phyloP scores from a whole-genome alignment of 1,140 invertebrate genomes.

The Chelonus insularis region DNA sequence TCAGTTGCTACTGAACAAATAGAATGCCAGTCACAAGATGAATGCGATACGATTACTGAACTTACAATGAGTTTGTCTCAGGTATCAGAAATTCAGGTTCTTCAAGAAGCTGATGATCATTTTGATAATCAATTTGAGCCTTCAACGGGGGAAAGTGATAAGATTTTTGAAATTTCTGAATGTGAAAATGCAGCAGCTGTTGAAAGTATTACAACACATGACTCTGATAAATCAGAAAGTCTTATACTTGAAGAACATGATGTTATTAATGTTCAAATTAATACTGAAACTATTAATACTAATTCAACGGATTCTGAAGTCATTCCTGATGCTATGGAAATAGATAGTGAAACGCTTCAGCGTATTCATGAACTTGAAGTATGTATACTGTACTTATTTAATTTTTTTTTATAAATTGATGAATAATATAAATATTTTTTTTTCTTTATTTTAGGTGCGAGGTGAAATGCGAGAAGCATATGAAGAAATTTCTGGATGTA shows the following conservation, averaged over 20 bases:
- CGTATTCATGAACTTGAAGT: conserved; percentile 57
- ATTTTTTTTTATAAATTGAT: not conserved
- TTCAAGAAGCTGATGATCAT: conserved; percentile 32
- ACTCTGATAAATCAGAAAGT: conserved; percentile 33
- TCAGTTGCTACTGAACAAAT: not conserved
- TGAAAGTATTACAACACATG: conserved; percentile 35
- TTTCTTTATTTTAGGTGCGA: conserved; percentile 39
- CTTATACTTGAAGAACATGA: conserved; percentile 40
- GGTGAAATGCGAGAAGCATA: conserved; percentile 57
- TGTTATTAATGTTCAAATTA: conserved; percentile 35
- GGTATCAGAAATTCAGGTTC: conserved; percentile 39
- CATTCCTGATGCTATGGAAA: conserved; percentile 56
- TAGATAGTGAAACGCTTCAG: conserved; percentile 55
- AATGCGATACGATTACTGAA: conserved; percentile 2
- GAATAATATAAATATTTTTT: not conserved
- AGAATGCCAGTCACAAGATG: conserved; percentile 10
- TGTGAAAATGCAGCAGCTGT: conserved; percentile 39
- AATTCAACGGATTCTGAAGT: conserved; percentile 42
- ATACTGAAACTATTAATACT: conserved; percentile 7
- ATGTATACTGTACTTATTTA: no score
- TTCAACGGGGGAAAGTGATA: conserved; percentile 31
- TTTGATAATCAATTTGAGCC: conserved; percentile 11
- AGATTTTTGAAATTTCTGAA: conserved; percentile 46
- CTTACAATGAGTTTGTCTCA: conserved; percentile 32
- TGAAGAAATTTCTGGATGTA: conserved; percentile 55